These are phyloP conservation scores for Parazoanthus darwini DNA, from an alignment of 92 coral and sea anemone species.

Conservation along the genomic window DNA sequence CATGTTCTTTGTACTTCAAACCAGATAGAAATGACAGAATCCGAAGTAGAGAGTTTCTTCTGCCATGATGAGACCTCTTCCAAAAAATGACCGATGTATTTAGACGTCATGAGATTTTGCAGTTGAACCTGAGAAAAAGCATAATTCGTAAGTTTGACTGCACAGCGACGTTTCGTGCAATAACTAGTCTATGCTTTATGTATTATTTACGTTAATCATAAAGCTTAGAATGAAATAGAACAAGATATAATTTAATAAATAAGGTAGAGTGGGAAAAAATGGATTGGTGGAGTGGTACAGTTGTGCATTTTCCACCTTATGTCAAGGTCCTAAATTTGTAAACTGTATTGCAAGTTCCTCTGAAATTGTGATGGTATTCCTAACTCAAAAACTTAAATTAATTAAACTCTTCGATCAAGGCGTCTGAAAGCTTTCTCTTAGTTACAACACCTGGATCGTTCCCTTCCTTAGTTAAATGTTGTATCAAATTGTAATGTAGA, in stretches of 20 bases:
- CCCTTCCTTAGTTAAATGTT: neutral
- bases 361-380: neutral
- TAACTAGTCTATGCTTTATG: too few relatives aligned
- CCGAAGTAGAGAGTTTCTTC: slow-evolving; percentile 92
- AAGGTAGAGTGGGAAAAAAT: too few relatives aligned
- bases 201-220: too few relatives aligned
- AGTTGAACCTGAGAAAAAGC: slow-evolving; percentile 77
- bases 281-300: neutral
- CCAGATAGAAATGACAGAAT: slow-evolving; percentile 98
- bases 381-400: neutral
- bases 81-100: slow-evolving; percentile 97
- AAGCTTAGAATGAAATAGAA: neutral
- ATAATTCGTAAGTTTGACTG: neutral
- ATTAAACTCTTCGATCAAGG: too few relatives aligned
- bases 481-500: neutral
- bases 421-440: neutral
- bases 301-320: too few relatives aligned
- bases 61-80: slow-evolving; percentile 99
- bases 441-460: neutral
- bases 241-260: too few relatives aligned
- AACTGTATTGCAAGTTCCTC: too few relatives aligned
- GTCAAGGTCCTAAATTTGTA: too few relatives aligned
- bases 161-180: neutral
- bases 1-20: slow-evolving; percentile 98
- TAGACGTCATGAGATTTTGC: slow-evolving; percentile 96